Evolutionary conservation across 2,888 invertebrate genomes (phyloP).

Genomic region (Anaspis maculata): DNA sequence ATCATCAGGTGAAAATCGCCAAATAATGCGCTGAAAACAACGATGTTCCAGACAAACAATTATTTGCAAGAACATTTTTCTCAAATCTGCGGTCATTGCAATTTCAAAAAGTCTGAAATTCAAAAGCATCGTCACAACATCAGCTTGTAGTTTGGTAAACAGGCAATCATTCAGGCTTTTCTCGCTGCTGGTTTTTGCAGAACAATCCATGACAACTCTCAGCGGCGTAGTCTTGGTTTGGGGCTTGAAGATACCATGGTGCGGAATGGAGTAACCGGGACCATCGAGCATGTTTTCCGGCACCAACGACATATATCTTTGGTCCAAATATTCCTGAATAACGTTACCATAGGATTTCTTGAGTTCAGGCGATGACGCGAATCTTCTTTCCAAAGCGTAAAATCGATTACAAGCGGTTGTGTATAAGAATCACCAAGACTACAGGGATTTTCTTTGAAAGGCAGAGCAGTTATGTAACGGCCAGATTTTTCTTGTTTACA

Average conservation of each 20-base stretch:
- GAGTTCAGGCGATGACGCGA: not conserved
- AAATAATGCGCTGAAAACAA: constrained; percentile 1
- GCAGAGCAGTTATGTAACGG: not conserved
- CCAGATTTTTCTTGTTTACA: not conserved
- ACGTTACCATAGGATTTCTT: not conserved
- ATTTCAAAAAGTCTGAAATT: not conserved
- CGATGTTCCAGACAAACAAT: not conserved
- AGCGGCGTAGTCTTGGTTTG: not conserved
- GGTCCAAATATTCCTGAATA: not conserved
- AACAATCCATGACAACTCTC: not conserved
- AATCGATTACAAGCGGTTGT: not conserved
- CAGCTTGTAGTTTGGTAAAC: no score
- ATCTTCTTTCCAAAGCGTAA: not conserved
- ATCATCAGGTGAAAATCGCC: constrained; percentile 1
- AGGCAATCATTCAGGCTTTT: not conserved
- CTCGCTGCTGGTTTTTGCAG: not conserved
- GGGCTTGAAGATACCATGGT: not conserved
- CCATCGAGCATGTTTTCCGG: not conserved
- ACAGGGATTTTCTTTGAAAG: not conserved
- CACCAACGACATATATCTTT: not conserved
- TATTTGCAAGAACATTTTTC: not conserved
- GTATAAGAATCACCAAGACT: not conserved
- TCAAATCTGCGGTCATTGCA: not conserved
- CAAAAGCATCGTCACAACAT: not conserved
- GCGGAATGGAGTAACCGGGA: not conserved